Evolutionary conservation across 2,113 vertebrate genomes (phyloP).

Genomic region (Eulacestoma nigropectus): DNA sequence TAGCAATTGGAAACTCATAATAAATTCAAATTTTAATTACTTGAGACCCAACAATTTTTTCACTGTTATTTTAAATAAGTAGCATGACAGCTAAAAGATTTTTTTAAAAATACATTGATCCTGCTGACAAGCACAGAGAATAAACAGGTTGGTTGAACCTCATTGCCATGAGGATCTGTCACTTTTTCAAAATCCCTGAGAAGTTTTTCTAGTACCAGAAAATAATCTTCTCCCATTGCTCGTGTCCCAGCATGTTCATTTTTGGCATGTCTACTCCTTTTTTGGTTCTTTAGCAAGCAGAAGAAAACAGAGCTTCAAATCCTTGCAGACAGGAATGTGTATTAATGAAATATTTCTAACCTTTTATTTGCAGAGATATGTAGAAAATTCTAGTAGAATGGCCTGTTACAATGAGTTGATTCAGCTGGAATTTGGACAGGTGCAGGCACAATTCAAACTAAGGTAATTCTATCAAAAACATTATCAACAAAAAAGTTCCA

Average conservation of each 20-base stretch:
- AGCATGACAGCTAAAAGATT: not conserved
- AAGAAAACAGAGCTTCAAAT: not conserved
- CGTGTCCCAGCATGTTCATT: not conserved
- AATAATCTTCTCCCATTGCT: not conserved
- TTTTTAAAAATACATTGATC: not conserved
- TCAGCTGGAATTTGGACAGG: constrained; percentile 92
- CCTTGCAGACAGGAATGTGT: not conserved
- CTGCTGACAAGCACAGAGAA: not conserved
- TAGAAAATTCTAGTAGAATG: constrained; percentile 92
- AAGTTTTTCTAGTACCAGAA: not conserved
- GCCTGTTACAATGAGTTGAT: constrained; percentile 96
- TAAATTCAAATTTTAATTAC: not conserved
- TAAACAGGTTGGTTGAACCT: not conserved
- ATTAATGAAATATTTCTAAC: constrained; percentile 8
- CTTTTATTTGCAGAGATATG: constrained; percentile 81
- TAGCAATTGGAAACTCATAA: not conserved
- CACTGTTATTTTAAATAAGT: not conserved
- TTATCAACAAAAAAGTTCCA: not conserved
- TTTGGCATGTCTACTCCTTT: not conserved
- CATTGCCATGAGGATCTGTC: not conserved
- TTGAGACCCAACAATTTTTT: not conserved
- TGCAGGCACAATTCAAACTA: constrained; percentile 93
- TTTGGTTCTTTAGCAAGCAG: not conserved
- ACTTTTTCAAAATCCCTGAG: not conserved
- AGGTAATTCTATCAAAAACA: constrained; percentile 73